Evolutionary conservation across 1,140 invertebrate species (phyloP).

Genomic region (Melipona quadrifasciata): DNA sequence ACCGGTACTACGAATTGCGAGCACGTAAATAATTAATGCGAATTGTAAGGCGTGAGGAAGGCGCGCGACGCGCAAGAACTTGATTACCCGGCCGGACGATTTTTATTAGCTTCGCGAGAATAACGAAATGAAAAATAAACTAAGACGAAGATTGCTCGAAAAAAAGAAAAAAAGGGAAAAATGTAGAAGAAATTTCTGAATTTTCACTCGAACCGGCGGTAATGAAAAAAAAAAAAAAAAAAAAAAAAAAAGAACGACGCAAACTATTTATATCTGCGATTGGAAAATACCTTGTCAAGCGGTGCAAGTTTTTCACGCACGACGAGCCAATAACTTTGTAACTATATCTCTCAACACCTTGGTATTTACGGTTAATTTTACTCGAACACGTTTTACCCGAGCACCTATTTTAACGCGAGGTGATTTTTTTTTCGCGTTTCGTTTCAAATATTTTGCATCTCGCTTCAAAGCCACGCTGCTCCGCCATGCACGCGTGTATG

Average conservation of each 20-base stretch:
- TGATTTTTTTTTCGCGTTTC: background rate
- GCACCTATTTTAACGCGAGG: background rate
- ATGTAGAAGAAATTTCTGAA: no score
- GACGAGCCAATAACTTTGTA: background rate
- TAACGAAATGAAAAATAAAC: background rate
- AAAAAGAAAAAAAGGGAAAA: no score
- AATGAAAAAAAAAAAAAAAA: no score
- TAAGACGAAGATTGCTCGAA: no score
- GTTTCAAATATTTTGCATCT: background rate
- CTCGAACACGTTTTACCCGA: background rate
- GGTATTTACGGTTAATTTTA: background rate
- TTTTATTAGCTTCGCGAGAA: background rate
- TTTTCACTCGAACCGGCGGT: no score
- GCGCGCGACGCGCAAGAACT: background rate
- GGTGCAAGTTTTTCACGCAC: background rate
- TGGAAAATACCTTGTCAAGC: no score
- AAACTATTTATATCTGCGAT: no score
- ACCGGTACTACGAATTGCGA: slow-evolving; percentile 1
- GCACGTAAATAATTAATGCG: slow-evolving; percentile 18
- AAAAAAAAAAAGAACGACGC: no score
- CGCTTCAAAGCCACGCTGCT: background rate
- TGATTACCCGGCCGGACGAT: background rate
- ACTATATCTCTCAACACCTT: background rate
- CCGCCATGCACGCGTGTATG: background rate
- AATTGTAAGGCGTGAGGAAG: background rate